A percentile compares a stretch with the other conserved stretches of the same genome.
These are phyloP conservation scores for Drosophila leontia DNA, from an alignment of 1,140 invertebrate species.

Conservation along the genomic window DNA sequence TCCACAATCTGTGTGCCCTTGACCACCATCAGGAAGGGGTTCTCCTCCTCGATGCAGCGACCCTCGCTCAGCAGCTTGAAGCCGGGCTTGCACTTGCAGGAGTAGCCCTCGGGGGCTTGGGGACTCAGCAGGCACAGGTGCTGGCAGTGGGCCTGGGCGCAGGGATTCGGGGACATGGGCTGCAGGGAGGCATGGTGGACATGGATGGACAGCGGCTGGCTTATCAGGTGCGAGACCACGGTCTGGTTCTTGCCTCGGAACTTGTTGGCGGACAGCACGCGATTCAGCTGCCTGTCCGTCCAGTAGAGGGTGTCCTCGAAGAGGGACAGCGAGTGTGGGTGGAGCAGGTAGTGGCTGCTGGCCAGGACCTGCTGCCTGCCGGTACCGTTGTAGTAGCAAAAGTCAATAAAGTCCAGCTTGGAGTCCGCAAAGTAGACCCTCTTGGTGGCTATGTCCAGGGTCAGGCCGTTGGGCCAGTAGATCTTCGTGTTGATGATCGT, in stretches of 20 bases:
- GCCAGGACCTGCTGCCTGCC: slow-evolving; percentile 94
- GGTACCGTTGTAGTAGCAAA: slow-evolving; percentile 98
- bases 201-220: slow-evolving; percentile 96
- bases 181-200: slow-evolving; percentile 97
- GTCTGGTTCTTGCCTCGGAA: slow-evolving; percentile 96
- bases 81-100: slow-evolving; percentile 96
- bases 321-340: slow-evolving; percentile 97
- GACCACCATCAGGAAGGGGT: slow-evolving; percentile 95
- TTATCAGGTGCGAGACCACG: slow-evolving; percentile 96
- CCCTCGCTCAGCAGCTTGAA: slow-evolving; percentile 89
- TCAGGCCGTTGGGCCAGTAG: slow-evolving; percentile 99
- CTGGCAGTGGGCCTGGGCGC: slow-evolving; percentile 91
- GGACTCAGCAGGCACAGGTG: slow-evolving; percentile 97
- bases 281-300: slow-evolving; percentile 97
- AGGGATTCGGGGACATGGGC: slow-evolving; percentile 93
- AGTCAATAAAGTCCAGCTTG: slow-evolving; percentile 99
- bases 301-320: slow-evolving; percentile 98
- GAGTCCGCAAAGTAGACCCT: slow-evolving; percentile 99
- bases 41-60: slow-evolving; percentile 93
- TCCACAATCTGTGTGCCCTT: slow-evolving; percentile 95
- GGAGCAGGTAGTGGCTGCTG: slow-evolving; percentile 95
- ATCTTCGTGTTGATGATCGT: slow-evolving; percentile 98
- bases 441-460: slow-evolving; percentile 96
- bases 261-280: slow-evolving; percentile 95
- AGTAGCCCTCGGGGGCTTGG: slow-evolving; percentile 88